Base-by-base conservation (phyloP, 92 coral and sea anemone genomes). In the Porites lobata region DNA sequence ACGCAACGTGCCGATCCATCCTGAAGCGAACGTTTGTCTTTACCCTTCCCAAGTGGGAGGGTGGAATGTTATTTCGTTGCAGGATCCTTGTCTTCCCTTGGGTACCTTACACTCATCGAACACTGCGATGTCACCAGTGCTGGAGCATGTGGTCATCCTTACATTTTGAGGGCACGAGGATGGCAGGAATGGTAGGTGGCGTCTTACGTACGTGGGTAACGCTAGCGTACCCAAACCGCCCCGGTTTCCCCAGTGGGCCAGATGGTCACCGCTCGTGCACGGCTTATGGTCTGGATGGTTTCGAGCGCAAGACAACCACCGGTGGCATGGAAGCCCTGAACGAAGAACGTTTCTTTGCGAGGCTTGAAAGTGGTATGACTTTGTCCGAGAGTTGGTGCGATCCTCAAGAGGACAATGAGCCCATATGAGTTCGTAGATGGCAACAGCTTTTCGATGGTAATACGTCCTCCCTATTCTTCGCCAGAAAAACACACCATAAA, bases 321-420 rank as follows among this genome's bases (percentile, higher is more conserved):
- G 65, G 79, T 54, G n/a, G 32, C 8, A 19, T 75, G 9, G 79
- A 75, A 9, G 79, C 79, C 65, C 18, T 56, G 50, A 75, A 75
- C 66, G 79, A 75, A 50, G 79, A 75, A 56, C 43, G 79, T 6
- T 75, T 75, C 24, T 75, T 7, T 26, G 6, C 22, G 65, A 75
- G 79, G 65, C n/a, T n/a, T n/a, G n/a, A n/a, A n/a, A 75, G 19
- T 15, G 21, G 79, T 75, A 21, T 75, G 79, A 22, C 64, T 5
- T 18, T 75, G 50, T 22, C 79, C 7, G n/a, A n/a, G 47, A 75
- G 43, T 9, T 21, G 9, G 43, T 75, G 9, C 59, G 63, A 74
- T 20, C n/a, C 63, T 8, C 78, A 74, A 18, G 78, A 74, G 13
- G 59, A 20, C 21, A 63, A 52, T 6, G 3, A 74, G 63, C 11